Percentiles rank a stretch among this genome's conserved stretches.
Conservation (phyloP, 1,140 invertebrate species). For the Zaprionus camerounensis region DNA sequence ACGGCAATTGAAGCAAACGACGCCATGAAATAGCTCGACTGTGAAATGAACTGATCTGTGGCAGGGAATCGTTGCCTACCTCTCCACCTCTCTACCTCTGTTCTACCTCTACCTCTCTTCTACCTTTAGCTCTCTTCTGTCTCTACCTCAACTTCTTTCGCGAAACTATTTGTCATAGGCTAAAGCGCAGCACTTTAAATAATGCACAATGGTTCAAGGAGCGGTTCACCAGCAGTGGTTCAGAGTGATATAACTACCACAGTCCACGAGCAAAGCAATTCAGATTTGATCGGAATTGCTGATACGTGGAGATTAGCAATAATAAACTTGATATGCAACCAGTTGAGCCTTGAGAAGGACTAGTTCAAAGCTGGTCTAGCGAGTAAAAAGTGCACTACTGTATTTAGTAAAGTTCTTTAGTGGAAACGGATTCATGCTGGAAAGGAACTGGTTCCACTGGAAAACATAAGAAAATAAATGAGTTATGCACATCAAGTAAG, state of each 20-base stretch:
- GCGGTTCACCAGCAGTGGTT: neutral
- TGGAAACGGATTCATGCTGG: too few species aligned
- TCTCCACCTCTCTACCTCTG: neutral
- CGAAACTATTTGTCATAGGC: conserved; percentile 12
- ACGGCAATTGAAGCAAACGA: conserved; percentile 43
- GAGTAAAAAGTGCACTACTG: too few species aligned
- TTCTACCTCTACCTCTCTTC: neutral
- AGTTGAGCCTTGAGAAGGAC: neutral
- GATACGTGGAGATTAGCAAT: neutral
- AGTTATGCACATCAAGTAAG: too few species aligned
- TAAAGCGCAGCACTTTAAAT: neutral
- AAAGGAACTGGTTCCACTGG: too few species aligned
- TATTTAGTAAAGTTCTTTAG: too few species aligned
- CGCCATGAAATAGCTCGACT: conserved; percentile 29
- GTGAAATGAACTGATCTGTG: conserved; percentile 47
- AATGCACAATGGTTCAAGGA: neutral
- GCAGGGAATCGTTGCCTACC: conserved; percentile 1
- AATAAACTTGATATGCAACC: neutral
- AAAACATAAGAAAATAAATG: too few species aligned
- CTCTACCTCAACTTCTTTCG: neutral
- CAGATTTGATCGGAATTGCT: neutral
- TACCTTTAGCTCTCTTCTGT: neutral
- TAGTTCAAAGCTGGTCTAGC: neutral
- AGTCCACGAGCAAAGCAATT: neutral
- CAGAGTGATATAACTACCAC: neutral